Evolutionary conservation across 2,797 vertebrate species (phyloP), one percentile per base, ranked within the genome.

Genomic region (Sebastes nivosus): DNA sequence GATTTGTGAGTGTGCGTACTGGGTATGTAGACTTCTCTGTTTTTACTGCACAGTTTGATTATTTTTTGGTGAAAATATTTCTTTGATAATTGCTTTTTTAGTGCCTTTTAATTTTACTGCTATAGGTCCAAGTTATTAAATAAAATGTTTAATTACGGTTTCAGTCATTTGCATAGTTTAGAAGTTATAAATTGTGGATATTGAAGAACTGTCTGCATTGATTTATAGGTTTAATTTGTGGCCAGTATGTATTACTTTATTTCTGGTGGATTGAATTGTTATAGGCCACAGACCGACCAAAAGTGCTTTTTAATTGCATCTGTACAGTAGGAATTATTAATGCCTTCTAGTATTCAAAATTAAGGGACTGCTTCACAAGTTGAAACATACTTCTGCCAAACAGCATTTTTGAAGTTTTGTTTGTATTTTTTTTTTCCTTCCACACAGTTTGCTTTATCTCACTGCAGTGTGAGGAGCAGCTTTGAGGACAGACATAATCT

Each of bases 141-240:
- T 88, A 86, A 89, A 89, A 88, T 85, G 78, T 91, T 88, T 90
- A 92, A 93, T 93, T 92, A 85, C 77, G 81, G 67, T 84, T 91
- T 81, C 36, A 85, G 74, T 88, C 76, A 93, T 92, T 90, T 93
- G 88, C 88, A 90, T 91, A 90, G 77, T 84, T 82, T 85, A 78
- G 75, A 91, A 87, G 81, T 81, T 87, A 83, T 81, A 88, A 88
- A 88, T 84, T 87, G 79, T 82, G 72, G 67, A 85, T 84, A 84
- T 76, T 82, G 71, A 79, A 81, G 79, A 86, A 87, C 54, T 73
- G 84, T 69, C 75, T 79, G 27, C 65, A 67, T 77, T 92, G 92
- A 94, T 93, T 92, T 92, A 93, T 91, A 65, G 85, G 64, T 88
- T 94, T 93, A 90, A 92, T 93, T 93, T 93, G 90, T 85, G 73